Percentiles rank a stretch among this genome's conserved stretches.
Evolutionary conservation across 2,888 invertebrate species (phyloP).

Genomic region (Brenthis ino): DNA sequence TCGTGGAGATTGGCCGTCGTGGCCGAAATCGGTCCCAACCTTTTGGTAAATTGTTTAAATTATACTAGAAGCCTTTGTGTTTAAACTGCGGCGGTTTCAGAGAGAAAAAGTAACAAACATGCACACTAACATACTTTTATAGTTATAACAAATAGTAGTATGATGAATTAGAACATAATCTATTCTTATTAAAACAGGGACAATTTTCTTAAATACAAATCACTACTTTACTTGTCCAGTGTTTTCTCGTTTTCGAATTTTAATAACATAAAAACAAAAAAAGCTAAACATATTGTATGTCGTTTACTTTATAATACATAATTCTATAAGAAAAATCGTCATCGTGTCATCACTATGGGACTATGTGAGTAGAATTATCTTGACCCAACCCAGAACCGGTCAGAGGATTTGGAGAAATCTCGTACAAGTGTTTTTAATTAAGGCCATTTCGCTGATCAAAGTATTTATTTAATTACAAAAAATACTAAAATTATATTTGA

Average conservation of each 20-base stretch:
- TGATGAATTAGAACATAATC: too few relatives aligned
- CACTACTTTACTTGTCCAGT: neutral
- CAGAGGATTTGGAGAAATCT: conserved; percentile 23
- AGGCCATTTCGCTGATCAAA: neutral
- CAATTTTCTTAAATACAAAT: too few relatives aligned
- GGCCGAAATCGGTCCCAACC: too few relatives aligned
- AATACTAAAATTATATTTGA: neutral
- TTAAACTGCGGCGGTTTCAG: too few relatives aligned
- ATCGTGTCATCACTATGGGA: neutral
- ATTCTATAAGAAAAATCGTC: neutral
- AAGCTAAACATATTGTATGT: neutral
- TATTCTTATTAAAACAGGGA: too few relatives aligned
- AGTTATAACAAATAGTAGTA: too few relatives aligned
- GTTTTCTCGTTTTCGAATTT: neutral
- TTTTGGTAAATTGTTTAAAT: too few relatives aligned
- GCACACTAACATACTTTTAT: too few relatives aligned
- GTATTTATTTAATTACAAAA: neutral
- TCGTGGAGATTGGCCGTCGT: too few relatives aligned
- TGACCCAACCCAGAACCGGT: conserved; percentile 17
- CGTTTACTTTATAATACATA: neutral
- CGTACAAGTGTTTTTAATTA: conserved; percentile 10
- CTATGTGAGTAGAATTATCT: conserved; percentile 10
- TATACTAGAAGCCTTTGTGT: too few relatives aligned
- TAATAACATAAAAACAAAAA: neutral
- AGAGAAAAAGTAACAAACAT: too few relatives aligned